Conservation (phyloP, 2,113 vertebrate genomes). For the Pseudorectes ferrugineus region DNA sequence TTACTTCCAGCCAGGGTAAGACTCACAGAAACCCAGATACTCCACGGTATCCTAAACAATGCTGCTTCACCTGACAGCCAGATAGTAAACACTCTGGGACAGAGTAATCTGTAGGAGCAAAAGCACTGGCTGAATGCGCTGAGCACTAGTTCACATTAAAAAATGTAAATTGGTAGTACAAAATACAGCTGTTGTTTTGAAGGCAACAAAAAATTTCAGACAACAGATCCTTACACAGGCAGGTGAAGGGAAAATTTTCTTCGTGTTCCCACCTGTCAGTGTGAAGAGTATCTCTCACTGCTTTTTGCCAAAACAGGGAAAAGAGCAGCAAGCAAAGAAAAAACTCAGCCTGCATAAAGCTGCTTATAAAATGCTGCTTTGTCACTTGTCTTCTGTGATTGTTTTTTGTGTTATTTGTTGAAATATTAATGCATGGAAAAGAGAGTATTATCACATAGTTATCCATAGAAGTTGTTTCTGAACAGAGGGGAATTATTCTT, state of each 20-base stretch:
- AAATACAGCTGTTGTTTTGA: background rate
- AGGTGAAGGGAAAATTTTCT: background rate
- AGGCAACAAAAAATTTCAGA: background rate
- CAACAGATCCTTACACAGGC: background rate
- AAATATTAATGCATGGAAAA: background rate
- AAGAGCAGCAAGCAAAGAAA: background rate
- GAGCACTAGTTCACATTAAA: background rate
- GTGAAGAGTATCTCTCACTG: background rate
- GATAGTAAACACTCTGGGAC: background rate
- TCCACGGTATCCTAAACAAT: background rate
- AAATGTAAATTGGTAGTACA: background rate
- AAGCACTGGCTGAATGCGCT: background rate
- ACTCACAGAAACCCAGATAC: background rate
- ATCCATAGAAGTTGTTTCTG: background rate
- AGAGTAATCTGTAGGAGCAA: background rate
- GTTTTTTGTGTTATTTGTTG: background rate
- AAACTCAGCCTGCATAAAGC: background rate
- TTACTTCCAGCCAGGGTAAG: background rate
- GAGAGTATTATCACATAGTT: background rate
- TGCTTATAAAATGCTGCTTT: background rate
- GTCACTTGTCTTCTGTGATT: background rate
- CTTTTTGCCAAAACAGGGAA: background rate
- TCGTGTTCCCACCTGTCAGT: background rate
- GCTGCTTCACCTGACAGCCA: background rate
- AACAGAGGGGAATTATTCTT: background rate